phyloP scores from a whole-genome alignment of 2,113 vertebrate genomes.

The Fulmarus glacialis region DNA sequence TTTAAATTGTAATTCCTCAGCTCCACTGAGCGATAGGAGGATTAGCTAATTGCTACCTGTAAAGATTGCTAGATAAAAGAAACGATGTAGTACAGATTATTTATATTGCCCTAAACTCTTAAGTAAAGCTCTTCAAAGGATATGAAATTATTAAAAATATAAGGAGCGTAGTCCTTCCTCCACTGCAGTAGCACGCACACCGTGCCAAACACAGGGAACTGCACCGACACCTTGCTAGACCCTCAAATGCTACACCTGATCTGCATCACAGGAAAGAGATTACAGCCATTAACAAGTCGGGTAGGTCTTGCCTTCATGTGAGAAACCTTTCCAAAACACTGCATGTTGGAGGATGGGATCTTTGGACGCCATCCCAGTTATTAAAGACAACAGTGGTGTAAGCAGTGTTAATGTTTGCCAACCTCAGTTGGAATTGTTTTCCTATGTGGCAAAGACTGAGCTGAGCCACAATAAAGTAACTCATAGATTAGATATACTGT shows the following conservation, averaged over 20 bases:
- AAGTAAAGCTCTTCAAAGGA: not conserved
- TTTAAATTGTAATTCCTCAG: not conserved
- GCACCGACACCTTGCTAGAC: not conserved
- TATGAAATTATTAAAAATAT: not conserved
- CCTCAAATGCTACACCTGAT: not conserved
- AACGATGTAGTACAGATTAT: not conserved
- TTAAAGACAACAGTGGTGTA: not conserved
- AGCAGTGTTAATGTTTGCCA: not conserved
- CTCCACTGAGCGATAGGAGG: not conserved
- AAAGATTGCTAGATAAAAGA: not conserved
- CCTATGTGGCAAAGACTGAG: not conserved
- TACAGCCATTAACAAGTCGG: not conserved
- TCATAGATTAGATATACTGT: not conserved
- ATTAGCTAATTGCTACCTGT: not conserved
- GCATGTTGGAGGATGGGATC: not conserved
- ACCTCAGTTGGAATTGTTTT: not conserved
- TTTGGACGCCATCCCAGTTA: not conserved
- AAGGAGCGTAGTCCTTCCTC: not conserved
- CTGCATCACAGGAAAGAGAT: not conserved
- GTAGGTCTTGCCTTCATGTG: not conserved
- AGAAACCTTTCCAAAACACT: not conserved
- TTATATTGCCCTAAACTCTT: not conserved
- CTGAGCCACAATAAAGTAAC: not conserved
- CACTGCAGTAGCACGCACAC: fast-evolving
- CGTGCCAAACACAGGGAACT: fast-evolving